Conservation (phyloP, 2,797 vertebrate species). For the Chloroceryle inda region DNA sequence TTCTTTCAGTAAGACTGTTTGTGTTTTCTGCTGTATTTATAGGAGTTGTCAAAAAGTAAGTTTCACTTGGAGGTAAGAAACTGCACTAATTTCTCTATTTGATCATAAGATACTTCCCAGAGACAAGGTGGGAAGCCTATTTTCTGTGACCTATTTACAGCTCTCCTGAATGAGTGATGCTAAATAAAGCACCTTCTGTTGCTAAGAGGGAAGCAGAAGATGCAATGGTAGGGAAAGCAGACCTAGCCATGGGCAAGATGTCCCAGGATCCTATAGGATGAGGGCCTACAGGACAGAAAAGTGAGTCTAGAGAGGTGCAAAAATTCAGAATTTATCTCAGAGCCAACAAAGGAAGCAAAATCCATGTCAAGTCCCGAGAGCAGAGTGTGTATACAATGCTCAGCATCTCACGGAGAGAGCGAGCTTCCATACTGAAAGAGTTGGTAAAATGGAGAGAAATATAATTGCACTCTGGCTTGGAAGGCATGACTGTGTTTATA, state of each 20-base stretch:
- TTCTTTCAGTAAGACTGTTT: background rate
- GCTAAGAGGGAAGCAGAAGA: conserved; percentile 15
- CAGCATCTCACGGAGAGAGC: background rate
- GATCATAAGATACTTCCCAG: conserved; percentile 24
- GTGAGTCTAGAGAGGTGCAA: background rate
- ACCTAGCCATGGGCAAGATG: background rate
- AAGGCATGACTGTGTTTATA: background rate
- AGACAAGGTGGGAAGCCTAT: conserved; percentile 31
- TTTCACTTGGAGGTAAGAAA: conserved; percentile 13
- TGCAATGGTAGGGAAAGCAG: background rate
- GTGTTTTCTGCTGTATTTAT: conserved; percentile 2
- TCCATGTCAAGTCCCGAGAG: background rate
- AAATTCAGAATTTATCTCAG: background rate
- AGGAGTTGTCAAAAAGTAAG: conserved; percentile 33
- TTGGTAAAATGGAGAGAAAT: background rate
- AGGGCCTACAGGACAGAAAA: background rate
- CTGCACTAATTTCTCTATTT: conserved; percentile 12
- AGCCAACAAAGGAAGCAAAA: background rate
- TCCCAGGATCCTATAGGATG: background rate
- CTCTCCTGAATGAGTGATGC: background rate
- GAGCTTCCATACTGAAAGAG: background rate
- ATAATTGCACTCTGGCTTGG: background rate
- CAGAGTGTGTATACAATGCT: background rate
- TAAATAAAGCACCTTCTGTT: conserved; percentile 45
- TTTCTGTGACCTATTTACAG: conserved; percentile 49